Base-by-base conservation (phyloP, 2,888 invertebrate species). In the Mylabris sibirica region DNA sequence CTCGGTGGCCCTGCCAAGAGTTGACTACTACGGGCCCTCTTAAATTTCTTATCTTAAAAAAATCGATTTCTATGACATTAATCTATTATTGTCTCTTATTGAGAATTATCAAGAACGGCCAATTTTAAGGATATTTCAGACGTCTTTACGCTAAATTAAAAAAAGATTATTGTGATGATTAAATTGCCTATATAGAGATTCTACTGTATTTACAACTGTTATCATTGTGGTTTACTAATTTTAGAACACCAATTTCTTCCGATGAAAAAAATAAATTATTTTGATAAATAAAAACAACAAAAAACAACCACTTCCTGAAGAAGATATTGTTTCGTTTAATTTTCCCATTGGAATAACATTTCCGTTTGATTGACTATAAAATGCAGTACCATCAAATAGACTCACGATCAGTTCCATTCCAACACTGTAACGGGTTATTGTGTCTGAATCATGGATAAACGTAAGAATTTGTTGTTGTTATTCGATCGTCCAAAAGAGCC, bases 401-500 rank as follows among this genome's bases (percentile, higher is more conserved):
- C 8, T 3, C 49, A 38, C 5, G 3, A 5, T 26, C 14, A 49
- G 49, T 49, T 22, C 0, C 17, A 4, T 14, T 14, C 41, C 17
- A 44, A 44, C 44, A 49, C 22, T 6, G 22, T 0, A 9, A 17
- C n/a, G 44, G 6, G 17, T 17, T 38, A 12, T 3, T n/a, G 14
- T 57, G n/a, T 26, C 22, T 9, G 4, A n/a, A 57, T 49, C 35
- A 35, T 59, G 38, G 64, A 64, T 20, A 63, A 70, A 30, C 88
- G 86, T 76, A 83, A 87, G 22, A 86, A 90, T 77, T 83, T 92
- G 12, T 83, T 91, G 75, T 83, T 90, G 77, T 87, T 93, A 75
- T 92, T 91, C 84, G 91, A 93, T 79, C 89, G 92, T 57, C 93
- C 93, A 12, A 87, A 88, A 71, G 93, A 93, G 84, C 93, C 93